Evolutionary conservation across 2,113 vertebrate species (phyloP).

Genomic region (Brachionichthys hirsutus): DNA sequence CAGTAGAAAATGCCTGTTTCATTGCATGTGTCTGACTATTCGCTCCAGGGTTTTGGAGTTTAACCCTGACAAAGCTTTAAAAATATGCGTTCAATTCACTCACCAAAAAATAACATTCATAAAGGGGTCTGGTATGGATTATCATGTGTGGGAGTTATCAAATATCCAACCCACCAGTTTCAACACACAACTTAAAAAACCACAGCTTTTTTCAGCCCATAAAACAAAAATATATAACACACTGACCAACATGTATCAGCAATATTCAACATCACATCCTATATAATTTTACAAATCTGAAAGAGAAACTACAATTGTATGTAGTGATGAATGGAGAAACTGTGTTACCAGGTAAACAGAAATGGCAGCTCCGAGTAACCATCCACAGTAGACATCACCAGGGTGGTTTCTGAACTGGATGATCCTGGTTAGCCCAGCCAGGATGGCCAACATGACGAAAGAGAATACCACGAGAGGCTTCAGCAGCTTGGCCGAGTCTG

Average conservation of each 20-base stretch:
- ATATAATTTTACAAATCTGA: no score
- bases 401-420: constrained; percentile 98
- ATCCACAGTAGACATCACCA: constrained; percentile 96
- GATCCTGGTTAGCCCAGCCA: constrained; percentile 93
- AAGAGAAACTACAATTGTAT: no score
- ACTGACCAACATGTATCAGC: no score
- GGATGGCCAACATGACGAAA: constrained; percentile 92
- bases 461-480: constrained; percentile 96
- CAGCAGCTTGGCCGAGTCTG: constrained; percentile 94
- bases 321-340: not conserved
- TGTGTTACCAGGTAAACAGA: constrained; percentile 91
- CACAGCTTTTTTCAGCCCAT: constrained; percentile 5
- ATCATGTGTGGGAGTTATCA: constrained; percentile 39
- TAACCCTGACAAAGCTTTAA: no score
- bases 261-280: no score
- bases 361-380: constrained; percentile 92
- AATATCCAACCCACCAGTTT: constrained; percentile 15
- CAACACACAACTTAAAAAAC: constrained; percentile 4
- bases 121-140: constrained; percentile 40
- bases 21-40: no score
- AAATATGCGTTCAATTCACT: no score
- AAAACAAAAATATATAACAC: not conserved
- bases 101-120: no score
- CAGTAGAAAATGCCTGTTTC: no score
- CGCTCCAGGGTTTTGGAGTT: no score